These are phyloP conservation scores for Tetrax tetrax DNA, from an alignment of 2,113 vertebrate genomes.

Conservation along the genomic window DNA sequence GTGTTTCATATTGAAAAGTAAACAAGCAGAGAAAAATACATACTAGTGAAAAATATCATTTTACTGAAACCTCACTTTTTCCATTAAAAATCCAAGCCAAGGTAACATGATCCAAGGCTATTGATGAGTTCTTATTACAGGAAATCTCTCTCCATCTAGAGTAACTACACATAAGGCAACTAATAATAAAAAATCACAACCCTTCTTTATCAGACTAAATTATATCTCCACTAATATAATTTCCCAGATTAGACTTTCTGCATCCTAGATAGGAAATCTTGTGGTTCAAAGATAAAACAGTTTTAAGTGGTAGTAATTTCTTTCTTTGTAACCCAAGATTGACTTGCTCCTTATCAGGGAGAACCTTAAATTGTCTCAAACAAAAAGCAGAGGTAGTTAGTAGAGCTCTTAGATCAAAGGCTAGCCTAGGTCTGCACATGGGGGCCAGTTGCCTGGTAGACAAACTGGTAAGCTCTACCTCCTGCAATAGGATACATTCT, in stretches of 20 bases:
- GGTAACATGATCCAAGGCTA: conserved; percentile 11
- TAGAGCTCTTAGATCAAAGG: conserved; percentile 64
- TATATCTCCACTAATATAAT: conserved; percentile 28
- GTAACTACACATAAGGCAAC: conserved; percentile 1
- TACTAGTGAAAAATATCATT: conserved; percentile 5
- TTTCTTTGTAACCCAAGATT: conserved; percentile 61
- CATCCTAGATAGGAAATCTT: conserved; percentile 40
- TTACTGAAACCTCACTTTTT: conserved; percentile 1
- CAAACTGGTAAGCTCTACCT: neutral
- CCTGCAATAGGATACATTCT: neutral
- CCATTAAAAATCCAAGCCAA: conserved; percentile 22
- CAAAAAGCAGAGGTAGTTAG: conserved; percentile 48
- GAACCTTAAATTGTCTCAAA: conserved; percentile 51
- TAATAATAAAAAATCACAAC: conserved; percentile 40
- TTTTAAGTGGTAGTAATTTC: conserved; percentile 55
- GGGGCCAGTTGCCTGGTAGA: neutral
- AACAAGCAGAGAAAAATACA: neutral
- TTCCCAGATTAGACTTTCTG: conserved; percentile 35
- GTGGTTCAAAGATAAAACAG: conserved; percentile 45
- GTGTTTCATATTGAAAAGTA: conserved; percentile 9
- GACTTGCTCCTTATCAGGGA: conserved; percentile 63
- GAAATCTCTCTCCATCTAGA: conserved; percentile 48
- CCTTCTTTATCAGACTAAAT: conserved; percentile 26
- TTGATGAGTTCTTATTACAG: neutral
- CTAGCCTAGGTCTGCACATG: conserved; percentile 11